Evolutionary conservation across 2,888 invertebrate genomes (phyloP), one percentile per base, ranked within the genome.

Genomic region (Amblyjoppa proteus): DNA sequence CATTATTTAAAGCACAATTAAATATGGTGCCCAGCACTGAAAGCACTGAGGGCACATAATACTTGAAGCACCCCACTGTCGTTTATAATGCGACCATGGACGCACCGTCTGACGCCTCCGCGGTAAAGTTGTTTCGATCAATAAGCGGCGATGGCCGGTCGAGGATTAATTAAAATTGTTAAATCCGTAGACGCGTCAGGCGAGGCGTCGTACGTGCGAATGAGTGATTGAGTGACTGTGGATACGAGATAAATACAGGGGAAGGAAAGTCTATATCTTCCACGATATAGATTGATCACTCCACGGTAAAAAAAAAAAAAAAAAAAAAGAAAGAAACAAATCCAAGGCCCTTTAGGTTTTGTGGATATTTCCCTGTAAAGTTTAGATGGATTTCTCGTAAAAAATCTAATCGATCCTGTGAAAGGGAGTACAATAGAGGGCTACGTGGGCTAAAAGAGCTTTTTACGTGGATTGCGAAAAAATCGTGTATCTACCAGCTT

Each of bases 21-120:
- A 85, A 89, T 90, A 89, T 90, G 89, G 91, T 90, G 91, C 86
- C 91, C 88, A 91, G 91, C 91, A 92, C 92, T 89, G 68, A 51
- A 83, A 91, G 92, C 93, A 93, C 93, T 53, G 89, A 89, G 86
- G 91, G 92, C 92, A 92, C 92, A 90, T 34, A 49, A 69, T 69
- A 69, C 88, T 85, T 88, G 84, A 90, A 91, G 91, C 92, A 92
- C 91, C 90, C 88, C 90, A 89, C 89, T 89, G 89, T 89, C 90
- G 90, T 89, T 87, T 91, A 90, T 88, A 85, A 90, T 90, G 89
- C 88, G 86, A 89, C 85, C 88, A 64, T 64, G 6, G 64, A 28
- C 28, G 64, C 64, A 64, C 28, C 38, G 83, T 74, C 70, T 80
- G 83, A 88, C 77, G 61, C 88, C 45, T 82, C 86, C 86, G 64